Percentiles rank a stretch among this genome's conserved stretches.
Conservation (phyloP, 2,113 vertebrate species). For the Chamaea fasciata region DNA sequence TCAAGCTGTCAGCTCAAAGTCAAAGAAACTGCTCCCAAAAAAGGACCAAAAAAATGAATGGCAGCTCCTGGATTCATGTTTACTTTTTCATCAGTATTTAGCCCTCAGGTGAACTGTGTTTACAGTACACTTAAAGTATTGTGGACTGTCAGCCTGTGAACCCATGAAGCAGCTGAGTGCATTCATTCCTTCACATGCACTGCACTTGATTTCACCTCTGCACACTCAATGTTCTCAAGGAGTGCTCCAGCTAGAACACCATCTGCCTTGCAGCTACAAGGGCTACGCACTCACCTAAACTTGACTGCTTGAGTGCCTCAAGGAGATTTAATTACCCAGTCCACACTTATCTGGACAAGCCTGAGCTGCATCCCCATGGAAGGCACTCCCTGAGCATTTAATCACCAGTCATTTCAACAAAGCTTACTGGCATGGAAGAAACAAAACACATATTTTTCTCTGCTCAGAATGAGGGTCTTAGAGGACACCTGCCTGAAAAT, state of each 20-base stretch:
- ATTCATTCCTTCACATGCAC: accelerated
- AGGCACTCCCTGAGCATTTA: neutral
- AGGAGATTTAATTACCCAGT: neutral
- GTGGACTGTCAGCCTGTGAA: neutral
- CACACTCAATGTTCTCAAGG: accelerated
- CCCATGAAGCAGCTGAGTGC: neutral
- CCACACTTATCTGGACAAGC: neutral
- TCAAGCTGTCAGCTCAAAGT: neutral
- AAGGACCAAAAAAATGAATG: neutral
- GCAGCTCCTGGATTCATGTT: neutral
- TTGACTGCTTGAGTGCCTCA: neutral
- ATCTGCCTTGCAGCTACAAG: neutral
- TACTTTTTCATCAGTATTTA: neutral
- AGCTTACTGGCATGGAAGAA: neutral
- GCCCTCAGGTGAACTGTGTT: neutral
- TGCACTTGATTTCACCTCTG: neutral
- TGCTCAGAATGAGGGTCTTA: neutral
- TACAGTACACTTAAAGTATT: neutral
- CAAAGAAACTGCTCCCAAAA: neutral
- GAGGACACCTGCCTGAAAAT: neutral
- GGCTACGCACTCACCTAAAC: neutral
- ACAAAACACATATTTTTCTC: neutral
- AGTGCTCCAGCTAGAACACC: neutral
- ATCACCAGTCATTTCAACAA: neutral
- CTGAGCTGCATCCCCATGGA: neutral